Conservation (phyloP, 2,113 vertebrate species). For the Scortum barcoo region DNA sequence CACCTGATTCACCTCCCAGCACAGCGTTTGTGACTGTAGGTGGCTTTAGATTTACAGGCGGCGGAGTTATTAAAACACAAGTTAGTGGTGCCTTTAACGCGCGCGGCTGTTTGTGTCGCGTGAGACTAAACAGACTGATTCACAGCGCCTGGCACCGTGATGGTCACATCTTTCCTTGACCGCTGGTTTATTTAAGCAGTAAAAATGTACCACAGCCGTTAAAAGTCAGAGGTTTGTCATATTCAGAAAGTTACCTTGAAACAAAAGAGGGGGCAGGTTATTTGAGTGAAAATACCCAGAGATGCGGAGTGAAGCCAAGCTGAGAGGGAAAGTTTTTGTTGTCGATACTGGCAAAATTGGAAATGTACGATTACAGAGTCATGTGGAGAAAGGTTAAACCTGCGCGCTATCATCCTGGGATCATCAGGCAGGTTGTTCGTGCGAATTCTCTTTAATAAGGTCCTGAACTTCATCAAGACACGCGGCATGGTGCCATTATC, state of each 20-base stretch:
- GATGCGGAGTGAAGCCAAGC: slow-evolving; percentile 13
- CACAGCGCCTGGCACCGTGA: slow-evolving; percentile 16
- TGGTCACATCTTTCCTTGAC: slow-evolving; percentile 53
- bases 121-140: slow-evolving; percentile 46
- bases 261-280: slow-evolving; percentile 37
- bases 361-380: slow-evolving; percentile 31
- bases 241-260: slow-evolving; percentile 67
- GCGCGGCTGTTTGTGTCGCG: slow-evolving; percentile 45
- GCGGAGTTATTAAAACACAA: slow-evolving; percentile 72
- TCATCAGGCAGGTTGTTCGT: slow-evolving; percentile 24
- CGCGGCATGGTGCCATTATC: slow-evolving; percentile 72
- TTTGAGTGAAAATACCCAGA: slow-evolving; percentile 21
- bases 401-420: not conserved
- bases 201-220: slow-evolving; percentile 46
- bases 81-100: slow-evolving; percentile 55
- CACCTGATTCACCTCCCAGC: slow-evolving; percentile 42
- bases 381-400: slow-evolving; percentile 40
- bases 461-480: slow-evolving; percentile 74
- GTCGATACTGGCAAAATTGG: slow-evolving; percentile 23
- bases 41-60: slow-evolving; percentile 69
- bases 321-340: slow-evolving; percentile 35
- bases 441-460: slow-evolving; percentile 65
- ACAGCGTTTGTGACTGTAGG: slow-evolving; percentile 41
- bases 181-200: slow-evolving; percentile 67
- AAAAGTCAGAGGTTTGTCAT: slow-evolving; percentile 50